phyloP scores from a whole-genome alignment of 1,140 invertebrate genomes.

The Cyclargus thomasi region DNA sequence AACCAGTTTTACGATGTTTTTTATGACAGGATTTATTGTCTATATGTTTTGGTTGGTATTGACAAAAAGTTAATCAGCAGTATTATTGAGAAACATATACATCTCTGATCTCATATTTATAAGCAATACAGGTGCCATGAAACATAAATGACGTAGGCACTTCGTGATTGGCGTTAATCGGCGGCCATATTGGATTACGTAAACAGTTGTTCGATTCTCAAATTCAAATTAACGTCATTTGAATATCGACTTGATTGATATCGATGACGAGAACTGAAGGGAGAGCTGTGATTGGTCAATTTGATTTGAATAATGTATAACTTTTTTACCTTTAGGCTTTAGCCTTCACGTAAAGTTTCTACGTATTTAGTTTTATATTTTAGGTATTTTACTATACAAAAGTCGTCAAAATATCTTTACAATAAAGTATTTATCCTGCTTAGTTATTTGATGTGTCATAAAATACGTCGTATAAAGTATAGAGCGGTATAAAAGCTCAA shows the following conservation, averaged over 20 bases:
- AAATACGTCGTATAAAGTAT: slow-evolving; percentile 2
- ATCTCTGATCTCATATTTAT: too few species aligned
- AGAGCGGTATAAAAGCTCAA: slow-evolving; percentile 38
- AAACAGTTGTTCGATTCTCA: slow-evolving; percentile 13
- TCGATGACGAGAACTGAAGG: background rate
- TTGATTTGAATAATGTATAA: background rate
- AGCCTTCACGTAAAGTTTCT: too few species aligned
- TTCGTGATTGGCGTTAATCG: slow-evolving; percentile 58
- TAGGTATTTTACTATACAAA: background rate
- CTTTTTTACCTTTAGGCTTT: background rate
- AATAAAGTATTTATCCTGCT: background rate
- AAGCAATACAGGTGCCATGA: slow-evolving; percentile 28
- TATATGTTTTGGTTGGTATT: too few species aligned
- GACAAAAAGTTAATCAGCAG: too few species aligned
- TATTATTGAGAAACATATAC: too few species aligned
- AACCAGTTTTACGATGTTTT: too few species aligned
- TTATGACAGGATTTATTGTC: too few species aligned
- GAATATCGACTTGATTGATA: background rate
- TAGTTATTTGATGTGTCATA: background rate
- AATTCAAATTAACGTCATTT: slow-evolving; percentile 16
- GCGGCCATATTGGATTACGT: slow-evolving; percentile 51
- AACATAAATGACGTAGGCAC: slow-evolving; percentile 43
- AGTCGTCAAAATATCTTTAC: background rate
- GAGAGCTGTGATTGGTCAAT: background rate
- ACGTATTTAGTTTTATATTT: background rate